phyloP scores from a whole-genome alignment of 2,797 vertebrate genomes.

The Poeciliopsis paucimaculata region DNA sequence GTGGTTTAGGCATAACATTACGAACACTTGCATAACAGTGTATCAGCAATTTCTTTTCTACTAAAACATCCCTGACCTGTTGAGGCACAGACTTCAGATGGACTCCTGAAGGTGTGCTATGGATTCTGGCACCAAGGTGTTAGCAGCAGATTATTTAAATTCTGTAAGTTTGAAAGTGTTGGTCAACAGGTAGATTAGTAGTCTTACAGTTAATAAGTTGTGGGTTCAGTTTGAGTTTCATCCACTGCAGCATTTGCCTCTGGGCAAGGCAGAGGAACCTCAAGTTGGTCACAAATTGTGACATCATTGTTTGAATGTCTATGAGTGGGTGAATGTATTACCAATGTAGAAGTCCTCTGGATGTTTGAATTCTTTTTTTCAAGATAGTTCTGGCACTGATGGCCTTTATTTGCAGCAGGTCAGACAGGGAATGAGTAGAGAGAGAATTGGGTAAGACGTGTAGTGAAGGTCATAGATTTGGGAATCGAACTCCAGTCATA shows the following conservation, averaged over 20 bases:
- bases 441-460: neutral
- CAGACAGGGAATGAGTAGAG: neutral
- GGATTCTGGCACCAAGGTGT: neutral
- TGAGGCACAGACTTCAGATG: neutral
- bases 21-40: neutral
- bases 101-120: neutral
- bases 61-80: neutral
- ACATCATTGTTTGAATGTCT: neutral
- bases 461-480: neutral
- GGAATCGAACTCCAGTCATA: neutral
- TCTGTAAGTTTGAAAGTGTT: neutral
- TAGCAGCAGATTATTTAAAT: neutral
- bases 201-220: neutral
- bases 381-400: neutral
- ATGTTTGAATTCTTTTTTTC: neutral
- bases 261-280: neutral
- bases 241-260: neutral
- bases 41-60: neutral
- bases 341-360: neutral
- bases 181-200: neutral
- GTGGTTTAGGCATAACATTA: neutral
- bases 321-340: neutral
- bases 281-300: neutral
- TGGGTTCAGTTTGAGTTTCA: neutral
- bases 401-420: neutral